These are phyloP conservation scores for Eristalinus sepulchralis DNA, from an alignment of 2,888 invertebrate genomes.

Conservation along the genomic window DNA sequence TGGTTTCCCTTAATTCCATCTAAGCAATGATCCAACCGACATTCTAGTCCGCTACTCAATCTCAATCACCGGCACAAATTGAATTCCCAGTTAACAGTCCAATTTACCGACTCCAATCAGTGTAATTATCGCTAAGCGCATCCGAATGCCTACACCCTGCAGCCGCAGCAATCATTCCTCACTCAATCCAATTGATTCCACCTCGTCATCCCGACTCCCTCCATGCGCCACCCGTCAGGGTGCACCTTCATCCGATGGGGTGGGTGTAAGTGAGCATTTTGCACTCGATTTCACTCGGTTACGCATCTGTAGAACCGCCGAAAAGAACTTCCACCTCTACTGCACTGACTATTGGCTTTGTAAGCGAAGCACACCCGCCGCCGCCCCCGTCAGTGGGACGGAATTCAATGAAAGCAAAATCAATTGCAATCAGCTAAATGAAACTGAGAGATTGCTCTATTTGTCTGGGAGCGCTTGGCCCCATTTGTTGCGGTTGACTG, in stretches of 20 bases:
- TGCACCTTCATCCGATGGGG: neutral
- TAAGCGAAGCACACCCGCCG: neutral
- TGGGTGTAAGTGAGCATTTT: neutral
- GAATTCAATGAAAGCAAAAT: slow-evolving; percentile 30
- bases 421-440: slow-evolving; percentile 53
- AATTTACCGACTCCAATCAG: neutral
- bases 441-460: slow-evolving; percentile 53
- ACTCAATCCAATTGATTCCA: neutral
- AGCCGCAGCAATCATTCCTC: neutral
- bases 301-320: neutral
- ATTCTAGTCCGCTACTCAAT: neutral
- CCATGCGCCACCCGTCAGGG: slow-evolving; percentile 17
- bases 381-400: neutral
- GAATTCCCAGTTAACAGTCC: neutral
- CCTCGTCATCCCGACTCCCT: neutral
- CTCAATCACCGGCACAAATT: neutral
- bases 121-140: neutral
- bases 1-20: neutral
- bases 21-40: neutral
- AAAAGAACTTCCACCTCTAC: slow-evolving; percentile 18
- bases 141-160: neutral
- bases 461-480: slow-evolving; percentile 44
- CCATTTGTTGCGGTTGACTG: slow-evolving; percentile 48
- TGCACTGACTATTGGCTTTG: neutral
- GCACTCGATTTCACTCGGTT: neutral